These are phyloP conservation scores for Stichodactyla helianthus DNA, from an alignment of 64 coral and sea anemone species.

Conservation along the genomic window DNA sequence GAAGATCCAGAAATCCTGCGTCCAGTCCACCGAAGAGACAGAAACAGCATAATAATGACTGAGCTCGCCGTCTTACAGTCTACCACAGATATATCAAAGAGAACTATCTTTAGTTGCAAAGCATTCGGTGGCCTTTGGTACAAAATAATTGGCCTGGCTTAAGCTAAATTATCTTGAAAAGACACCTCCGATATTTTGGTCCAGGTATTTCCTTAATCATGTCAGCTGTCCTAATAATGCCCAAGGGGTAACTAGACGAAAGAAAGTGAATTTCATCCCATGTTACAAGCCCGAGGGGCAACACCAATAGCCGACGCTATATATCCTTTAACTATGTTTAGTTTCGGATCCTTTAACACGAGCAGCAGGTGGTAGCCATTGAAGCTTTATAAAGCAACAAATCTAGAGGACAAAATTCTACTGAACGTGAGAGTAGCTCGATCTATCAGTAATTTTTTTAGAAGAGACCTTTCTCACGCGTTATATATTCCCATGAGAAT, in stretches of 20 bases:
- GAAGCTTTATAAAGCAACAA: too few species aligned
- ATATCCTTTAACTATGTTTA: background rate
- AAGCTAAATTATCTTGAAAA: background rate
- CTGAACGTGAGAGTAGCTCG: too few species aligned
- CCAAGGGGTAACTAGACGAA: background rate
- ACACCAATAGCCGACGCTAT: background rate
- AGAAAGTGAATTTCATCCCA: background rate
- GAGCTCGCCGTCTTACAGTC: background rate
- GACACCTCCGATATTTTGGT: conserved; percentile 10
- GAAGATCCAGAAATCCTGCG: conserved; percentile 2
- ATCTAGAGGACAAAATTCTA: too few species aligned
- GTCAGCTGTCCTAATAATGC: background rate
- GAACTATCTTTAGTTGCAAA: background rate
- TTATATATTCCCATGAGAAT: too few species aligned
- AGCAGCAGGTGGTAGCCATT: too few species aligned
- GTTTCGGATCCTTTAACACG: background rate
- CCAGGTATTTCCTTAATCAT: conserved; percentile 2
- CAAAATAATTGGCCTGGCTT: conserved; percentile 8
- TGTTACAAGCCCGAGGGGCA: background rate
- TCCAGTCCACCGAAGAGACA: background rate
- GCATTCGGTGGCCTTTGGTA: conserved; percentile 13
- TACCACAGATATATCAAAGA: background rate
- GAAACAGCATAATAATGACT: background rate
- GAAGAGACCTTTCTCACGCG: too few species aligned
- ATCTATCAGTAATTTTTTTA: too few species aligned